Evolutionary conservation across 1,140 invertebrate genomes (phyloP).

Genomic region (Diuraphis noxia): DNA sequence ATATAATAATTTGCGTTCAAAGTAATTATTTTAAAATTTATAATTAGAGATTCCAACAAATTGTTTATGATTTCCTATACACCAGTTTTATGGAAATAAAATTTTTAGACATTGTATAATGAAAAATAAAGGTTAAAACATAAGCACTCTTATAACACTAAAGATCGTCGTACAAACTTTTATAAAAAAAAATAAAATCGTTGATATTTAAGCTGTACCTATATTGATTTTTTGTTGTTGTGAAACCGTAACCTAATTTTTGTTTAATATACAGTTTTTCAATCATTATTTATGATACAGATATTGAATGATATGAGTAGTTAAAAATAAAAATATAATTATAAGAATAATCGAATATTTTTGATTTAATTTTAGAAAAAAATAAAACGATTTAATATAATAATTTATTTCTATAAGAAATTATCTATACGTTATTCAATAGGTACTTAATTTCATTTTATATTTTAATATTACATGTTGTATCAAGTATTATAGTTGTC

Average conservation of each 20-base stretch:
- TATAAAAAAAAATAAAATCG: slow-evolving; percentile 1
- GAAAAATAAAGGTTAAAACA: not conserved
- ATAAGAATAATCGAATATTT: not conserved
- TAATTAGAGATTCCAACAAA: not conserved
- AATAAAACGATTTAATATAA: too few relatives aligned
- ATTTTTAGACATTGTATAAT: not conserved
- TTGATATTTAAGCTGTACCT: not conserved
- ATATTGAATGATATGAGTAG: not conserved
- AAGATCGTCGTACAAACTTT: not conserved
- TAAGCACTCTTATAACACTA: not conserved
- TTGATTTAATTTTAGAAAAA: too few relatives aligned
- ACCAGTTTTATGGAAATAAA: not conserved
- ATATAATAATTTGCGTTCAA: not conserved
- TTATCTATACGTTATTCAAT: not conserved
- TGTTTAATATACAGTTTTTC: not conserved
- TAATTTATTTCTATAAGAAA: not conserved
- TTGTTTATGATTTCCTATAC: not conserved
- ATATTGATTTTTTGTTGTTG: not conserved
- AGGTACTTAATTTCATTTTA: not conserved
- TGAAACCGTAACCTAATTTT: not conserved
- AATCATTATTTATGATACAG: not conserved
- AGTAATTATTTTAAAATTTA: not conserved
- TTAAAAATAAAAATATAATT: not conserved
- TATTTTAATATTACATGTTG: not conserved
- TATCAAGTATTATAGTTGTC: not conserved